phyloP scores from a whole-genome alignment of 2,113 vertebrate genomes.

The Phrynosoma blainvillii region DNA sequence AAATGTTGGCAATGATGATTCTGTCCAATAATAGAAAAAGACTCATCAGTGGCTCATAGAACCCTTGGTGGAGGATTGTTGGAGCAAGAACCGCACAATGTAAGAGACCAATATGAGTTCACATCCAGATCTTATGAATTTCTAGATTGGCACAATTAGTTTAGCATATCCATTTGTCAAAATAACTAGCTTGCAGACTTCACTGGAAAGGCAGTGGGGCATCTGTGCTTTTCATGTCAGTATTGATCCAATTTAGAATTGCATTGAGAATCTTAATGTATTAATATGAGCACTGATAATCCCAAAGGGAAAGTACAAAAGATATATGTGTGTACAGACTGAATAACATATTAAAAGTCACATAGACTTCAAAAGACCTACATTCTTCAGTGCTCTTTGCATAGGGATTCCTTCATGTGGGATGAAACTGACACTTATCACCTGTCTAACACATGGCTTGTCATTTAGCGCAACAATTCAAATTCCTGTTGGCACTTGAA shows the following conservation, averaged over 20 bases:
- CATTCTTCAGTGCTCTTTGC: slow-evolving; percentile 48
- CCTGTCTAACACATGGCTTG: slow-evolving; percentile 55
- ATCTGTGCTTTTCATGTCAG: neutral
- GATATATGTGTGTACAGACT: slow-evolving; percentile 26
- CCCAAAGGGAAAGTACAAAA: neutral
- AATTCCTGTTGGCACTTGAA: fast-evolving
- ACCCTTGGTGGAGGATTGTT: neutral
- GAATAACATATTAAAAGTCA: slow-evolving; percentile 15
- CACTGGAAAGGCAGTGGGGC: neutral
- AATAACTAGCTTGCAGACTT: slow-evolving; percentile 3
- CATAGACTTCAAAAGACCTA: fast-evolving
- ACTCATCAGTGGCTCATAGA: neutral
- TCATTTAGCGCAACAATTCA: slow-evolving; percentile 26
- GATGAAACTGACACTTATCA: slow-evolving; percentile 52
- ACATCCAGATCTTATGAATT: neutral
- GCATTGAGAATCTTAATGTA: slow-evolving; percentile 9
- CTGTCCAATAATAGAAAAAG: neutral
- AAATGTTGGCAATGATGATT: neutral
- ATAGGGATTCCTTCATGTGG: neutral
- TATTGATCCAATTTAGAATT: neutral
- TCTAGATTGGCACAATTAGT: neutral
- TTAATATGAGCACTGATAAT: neutral
- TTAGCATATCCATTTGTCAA: neutral
- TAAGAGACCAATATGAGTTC: neutral
- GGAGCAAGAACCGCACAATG: neutral